Evolutionary conservation across 2,797 vertebrate species (phyloP).

Genomic region (Rhinoraja longicauda): DNA sequence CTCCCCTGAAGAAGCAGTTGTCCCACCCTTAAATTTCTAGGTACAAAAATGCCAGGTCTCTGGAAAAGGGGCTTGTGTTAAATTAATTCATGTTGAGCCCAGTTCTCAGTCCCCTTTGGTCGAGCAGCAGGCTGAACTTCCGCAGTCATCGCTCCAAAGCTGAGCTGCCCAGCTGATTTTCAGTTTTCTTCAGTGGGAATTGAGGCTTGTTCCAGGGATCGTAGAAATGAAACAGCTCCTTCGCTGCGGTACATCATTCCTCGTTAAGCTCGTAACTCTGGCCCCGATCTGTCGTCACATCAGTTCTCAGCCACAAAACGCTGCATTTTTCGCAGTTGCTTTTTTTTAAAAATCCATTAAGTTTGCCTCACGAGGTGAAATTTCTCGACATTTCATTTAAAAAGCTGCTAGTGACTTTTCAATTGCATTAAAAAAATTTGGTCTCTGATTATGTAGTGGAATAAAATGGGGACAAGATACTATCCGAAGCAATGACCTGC

Average conservation of each 20-base stretch:
- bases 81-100: neutral
- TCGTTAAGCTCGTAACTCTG: too few species aligned
- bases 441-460: neutral
- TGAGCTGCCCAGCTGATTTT: neutral
- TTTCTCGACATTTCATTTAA: neutral
- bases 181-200: neutral
- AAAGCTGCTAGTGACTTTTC: neutral
- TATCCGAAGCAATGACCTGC: neutral
- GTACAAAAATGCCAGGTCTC: neutral
- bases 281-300: neutral
- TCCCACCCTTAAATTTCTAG: neutral
- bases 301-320: neutral
- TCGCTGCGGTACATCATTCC: neutral
- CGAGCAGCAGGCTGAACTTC: neutral
- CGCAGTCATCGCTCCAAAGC: neutral
- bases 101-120: neutral
- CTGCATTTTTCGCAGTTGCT: too few species aligned
- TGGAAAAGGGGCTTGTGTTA: neutral
- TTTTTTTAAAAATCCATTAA: neutral
- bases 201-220: neutral
- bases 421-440: neutral
- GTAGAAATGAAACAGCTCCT: neutral
- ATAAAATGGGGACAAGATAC: neutral
- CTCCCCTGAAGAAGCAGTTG: neutral
- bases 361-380: too few species aligned